Conservation (phyloP, 2,797 vertebrate species). For the Thunnus albacares region DNA sequence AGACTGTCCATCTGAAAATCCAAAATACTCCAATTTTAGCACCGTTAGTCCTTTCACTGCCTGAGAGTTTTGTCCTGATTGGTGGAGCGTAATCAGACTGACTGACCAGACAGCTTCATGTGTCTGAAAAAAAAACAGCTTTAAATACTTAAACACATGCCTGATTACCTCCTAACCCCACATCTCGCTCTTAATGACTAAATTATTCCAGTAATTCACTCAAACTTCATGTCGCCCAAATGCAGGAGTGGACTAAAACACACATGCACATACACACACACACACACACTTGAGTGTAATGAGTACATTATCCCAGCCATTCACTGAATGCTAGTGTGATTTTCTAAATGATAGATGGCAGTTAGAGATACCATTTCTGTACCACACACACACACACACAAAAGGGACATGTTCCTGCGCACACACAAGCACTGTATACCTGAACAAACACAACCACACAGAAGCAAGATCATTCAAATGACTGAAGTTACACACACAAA, state of each 20-base stretch:
- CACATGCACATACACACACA: slow-evolving; percentile 23
- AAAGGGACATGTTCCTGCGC: too few relatives aligned
- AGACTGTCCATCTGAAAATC: background rate
- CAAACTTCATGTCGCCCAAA: slow-evolving; percentile 39
- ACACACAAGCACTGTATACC: background rate
- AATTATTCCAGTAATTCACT: slow-evolving; percentile 73
- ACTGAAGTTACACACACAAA: background rate
- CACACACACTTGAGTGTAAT: slow-evolving; percentile 43
- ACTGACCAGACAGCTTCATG: slow-evolving; percentile 43
- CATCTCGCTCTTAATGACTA: slow-evolving; percentile 65
- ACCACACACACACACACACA: slow-evolving; percentile 11
- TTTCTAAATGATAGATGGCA: slow-evolving; percentile 67
- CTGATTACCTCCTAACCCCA: slow-evolving; percentile 56
- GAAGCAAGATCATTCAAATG: background rate
- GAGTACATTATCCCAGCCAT: slow-evolving; percentile 61
- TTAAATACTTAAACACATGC: slow-evolving; percentile 65
- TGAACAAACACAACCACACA: background rate
- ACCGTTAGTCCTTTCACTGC: slow-evolving; percentile 6
- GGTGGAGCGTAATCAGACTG: slow-evolving; percentile 42
- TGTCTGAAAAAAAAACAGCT: slow-evolving; percentile 33
- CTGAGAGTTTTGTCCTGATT: slow-evolving; percentile 36
- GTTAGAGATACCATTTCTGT: slow-evolving; percentile 60
- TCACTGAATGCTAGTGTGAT: slow-evolving; percentile 55
- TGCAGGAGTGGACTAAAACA: slow-evolving; percentile 1
- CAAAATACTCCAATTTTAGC: background rate